phyloP scores from a whole-genome alignment of 2,113 vertebrate genomes.

The Spea bombifrons region DNA sequence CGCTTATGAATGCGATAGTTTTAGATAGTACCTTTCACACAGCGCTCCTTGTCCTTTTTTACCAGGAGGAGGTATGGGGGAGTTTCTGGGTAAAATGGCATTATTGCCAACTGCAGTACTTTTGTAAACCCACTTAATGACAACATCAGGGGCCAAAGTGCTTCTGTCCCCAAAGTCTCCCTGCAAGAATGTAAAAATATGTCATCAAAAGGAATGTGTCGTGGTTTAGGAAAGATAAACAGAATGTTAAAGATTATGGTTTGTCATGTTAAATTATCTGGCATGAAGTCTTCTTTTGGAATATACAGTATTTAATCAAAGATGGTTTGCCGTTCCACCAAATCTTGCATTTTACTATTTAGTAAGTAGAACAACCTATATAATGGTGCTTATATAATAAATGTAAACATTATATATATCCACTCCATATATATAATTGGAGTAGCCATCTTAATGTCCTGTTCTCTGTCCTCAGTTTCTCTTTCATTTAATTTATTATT shows the following conservation, averaged over 20 bases:
- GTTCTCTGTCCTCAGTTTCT: too few relatives aligned
- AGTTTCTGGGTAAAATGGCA: constrained; percentile 77
- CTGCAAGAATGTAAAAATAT: constrained; percentile 51
- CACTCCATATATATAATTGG: too few relatives aligned
- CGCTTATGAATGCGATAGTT: not conserved
- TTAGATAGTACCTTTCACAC: constrained; percentile 58
- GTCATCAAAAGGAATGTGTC: too few relatives aligned
- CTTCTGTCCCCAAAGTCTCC: constrained; percentile 59
- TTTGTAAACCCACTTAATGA: constrained; percentile 63
- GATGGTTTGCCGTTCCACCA: too few relatives aligned
- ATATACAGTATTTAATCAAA: too few relatives aligned
- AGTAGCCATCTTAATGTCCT: too few relatives aligned
- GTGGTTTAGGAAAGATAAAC: not conserved
- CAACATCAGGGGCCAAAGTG: constrained; percentile 70
- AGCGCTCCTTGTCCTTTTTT: constrained; percentile 60
- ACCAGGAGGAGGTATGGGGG: constrained; percentile 72
- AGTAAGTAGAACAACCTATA: too few relatives aligned
- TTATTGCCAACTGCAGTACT: constrained; percentile 64
- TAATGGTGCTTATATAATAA: too few relatives aligned
- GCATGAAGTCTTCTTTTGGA: too few relatives aligned
- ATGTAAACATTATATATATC: too few relatives aligned
- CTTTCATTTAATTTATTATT: too few relatives aligned
- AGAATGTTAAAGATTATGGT: not conserved
- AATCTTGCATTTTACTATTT: too few relatives aligned
- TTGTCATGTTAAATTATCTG: not conserved